Percentiles rank a stretch among this genome's conserved stretches.
Conservation (phyloP, 2,113 vertebrate genomes). For the Nyctereutes procyonoides region DNA sequence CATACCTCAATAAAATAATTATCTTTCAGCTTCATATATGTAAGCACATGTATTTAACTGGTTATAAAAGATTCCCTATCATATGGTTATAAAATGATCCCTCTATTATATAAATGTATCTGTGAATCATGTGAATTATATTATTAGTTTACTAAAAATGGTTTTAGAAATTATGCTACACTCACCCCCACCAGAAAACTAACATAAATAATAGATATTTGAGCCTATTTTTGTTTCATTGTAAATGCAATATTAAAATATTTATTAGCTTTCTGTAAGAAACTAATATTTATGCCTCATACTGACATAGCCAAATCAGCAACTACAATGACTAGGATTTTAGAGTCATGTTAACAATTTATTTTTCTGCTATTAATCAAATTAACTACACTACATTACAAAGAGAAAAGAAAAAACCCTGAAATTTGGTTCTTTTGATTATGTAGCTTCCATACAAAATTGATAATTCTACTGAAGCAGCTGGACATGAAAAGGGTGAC, state of each 20-base stretch:
- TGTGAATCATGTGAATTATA: neutral
- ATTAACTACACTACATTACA: slow-evolving; percentile 53
- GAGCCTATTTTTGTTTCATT: neutral
- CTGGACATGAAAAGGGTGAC: slow-evolving; percentile 51
- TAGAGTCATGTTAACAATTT: neutral
- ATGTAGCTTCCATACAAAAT: slow-evolving; percentile 9
- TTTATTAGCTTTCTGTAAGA: neutral
- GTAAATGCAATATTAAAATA: neutral
- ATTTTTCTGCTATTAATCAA: slow-evolving; percentile 52
- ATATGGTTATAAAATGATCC: neutral
- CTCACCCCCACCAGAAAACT: neutral
- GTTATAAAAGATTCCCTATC: neutral
- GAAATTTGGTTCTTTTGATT: slow-evolving; percentile 26
- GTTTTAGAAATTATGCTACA: neutral
- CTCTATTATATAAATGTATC: neutral
- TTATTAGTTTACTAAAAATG: neutral
- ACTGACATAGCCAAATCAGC: neutral
- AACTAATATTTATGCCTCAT: neutral
- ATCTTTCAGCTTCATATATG: neutral
- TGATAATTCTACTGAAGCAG: slow-evolving; percentile 61
- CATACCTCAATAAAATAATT: neutral
- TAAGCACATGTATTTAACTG: neutral
- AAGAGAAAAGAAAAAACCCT: neutral
- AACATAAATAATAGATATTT: neutral
- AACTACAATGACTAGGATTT: slow-evolving; percentile 30